Evolutionary conservation across 1,140 invertebrate genomes (phyloP).

Genomic region (Pseudomyrmex cubaensis): DNA sequence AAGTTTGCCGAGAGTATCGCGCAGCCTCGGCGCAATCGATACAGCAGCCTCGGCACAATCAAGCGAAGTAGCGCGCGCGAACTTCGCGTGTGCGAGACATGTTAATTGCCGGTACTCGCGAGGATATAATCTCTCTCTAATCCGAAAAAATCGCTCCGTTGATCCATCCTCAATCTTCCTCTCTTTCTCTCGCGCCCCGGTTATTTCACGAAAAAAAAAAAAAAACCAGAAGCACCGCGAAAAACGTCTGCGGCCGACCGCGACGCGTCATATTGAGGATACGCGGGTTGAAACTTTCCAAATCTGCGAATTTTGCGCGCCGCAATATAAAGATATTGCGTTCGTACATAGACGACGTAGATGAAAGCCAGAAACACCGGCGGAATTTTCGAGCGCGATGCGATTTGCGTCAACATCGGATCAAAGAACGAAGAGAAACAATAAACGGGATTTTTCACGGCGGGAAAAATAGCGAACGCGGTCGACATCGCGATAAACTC

Average conservation of each 20-base stretch:
- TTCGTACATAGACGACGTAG: not conserved
- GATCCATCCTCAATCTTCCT: not conserved
- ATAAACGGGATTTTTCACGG: conserved; percentile 6
- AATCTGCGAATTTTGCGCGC: not conserved
- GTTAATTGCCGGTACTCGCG: conserved; percentile 16
- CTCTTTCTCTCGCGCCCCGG: not conserved
- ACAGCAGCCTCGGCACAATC: too few species aligned
- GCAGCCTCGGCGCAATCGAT: not conserved
- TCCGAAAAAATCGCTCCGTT: not conserved
- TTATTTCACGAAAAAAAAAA: too few species aligned
- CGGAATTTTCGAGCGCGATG: conserved; percentile 24
- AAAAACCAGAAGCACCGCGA: not conserved
- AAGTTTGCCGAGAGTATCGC: conserved; percentile 3
- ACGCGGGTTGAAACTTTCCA: conserved; percentile 1
- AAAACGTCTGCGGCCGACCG: not conserved
- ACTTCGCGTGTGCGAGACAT: not conserved
- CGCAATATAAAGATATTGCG: conserved; percentile 5
- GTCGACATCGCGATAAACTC: conserved; percentile 23
- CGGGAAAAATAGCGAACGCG: not conserved
- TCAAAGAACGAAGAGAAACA: conserved; percentile 26
- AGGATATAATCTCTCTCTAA: conserved; percentile 29
- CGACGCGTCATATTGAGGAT: not conserved
- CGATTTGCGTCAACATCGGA: conserved; percentile 22
- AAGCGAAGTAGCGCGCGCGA: not conserved
- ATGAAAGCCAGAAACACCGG: conserved; percentile 47